Evolutionary conservation across 1,140 invertebrate species (phyloP).

Genomic region (Drosophila obscura): DNA sequence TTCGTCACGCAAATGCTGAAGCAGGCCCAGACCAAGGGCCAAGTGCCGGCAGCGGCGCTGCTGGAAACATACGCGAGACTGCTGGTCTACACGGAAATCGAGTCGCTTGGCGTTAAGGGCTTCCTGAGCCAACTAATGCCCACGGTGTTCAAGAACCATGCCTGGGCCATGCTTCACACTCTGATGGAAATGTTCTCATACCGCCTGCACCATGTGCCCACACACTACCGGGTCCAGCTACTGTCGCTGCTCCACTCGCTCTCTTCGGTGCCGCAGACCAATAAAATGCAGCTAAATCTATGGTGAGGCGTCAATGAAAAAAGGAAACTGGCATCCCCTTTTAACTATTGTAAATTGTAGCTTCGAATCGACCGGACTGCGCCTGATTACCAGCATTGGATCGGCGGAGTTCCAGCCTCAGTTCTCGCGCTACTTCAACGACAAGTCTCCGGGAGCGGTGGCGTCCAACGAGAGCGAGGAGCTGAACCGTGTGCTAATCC

Average conservation of each 20-base stretch:
- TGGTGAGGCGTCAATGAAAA: conserved; percentile 84
- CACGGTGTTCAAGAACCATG: conserved; percentile 95
- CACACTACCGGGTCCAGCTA: conserved; percentile 96
- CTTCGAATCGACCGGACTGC: conserved; percentile 96
- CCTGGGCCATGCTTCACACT: conserved; percentile 97
- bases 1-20: conserved; percentile 82
- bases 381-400: conserved; percentile 95
- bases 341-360: conserved; percentile 12
- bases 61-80: conserved; percentile 97
- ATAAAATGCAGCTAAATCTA: conserved; percentile 96
- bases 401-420: conserved; percentile 96
- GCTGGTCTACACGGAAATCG: conserved; percentile 98
- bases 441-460: conserved; percentile 89
- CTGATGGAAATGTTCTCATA: conserved; percentile 98
- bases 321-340: conserved; percentile 76
- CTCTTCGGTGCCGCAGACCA: conserved; percentile 94
- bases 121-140: conserved; percentile 96
- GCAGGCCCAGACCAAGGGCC: conserved; percentile 89
- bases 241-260: conserved; percentile 94
- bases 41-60: conserved; percentile 92
- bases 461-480: conserved; percentile 97
- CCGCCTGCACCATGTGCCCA: conserved; percentile 97
- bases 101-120: conserved; percentile 97
- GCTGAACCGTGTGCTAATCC: conserved; percentile 94
- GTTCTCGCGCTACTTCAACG: conserved; percentile 93